Conservation (phyloP, 2,113 vertebrate species). For the Hemiscyllium ocellatum region DNA sequence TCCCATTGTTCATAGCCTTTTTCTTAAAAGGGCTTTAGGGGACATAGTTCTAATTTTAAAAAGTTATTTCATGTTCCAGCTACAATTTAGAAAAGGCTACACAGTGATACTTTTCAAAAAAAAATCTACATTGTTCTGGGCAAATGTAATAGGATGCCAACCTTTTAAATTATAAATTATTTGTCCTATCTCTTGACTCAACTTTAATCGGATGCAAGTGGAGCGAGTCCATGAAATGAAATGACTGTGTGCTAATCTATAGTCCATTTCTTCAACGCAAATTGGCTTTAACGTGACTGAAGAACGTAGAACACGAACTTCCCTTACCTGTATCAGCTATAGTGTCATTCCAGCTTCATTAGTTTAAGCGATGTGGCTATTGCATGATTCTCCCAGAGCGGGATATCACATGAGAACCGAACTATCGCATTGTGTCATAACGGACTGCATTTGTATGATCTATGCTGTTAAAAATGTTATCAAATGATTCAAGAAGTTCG, state of each 20-base stretch:
- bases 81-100: not conserved
- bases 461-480: not conserved
- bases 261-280: too few species aligned
- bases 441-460: too few species aligned
- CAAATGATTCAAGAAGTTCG: not conserved
- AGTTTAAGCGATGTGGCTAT: too few species aligned
- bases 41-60: not conserved
- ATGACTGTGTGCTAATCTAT: not conserved
- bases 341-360: too few species aligned
- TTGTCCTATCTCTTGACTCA: not conserved
- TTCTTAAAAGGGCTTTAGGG: not conserved
- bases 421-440: too few species aligned
- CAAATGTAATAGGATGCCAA: not conserved
- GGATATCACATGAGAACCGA: too few species aligned
- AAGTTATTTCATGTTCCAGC: not conserved
- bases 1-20: not conserved
- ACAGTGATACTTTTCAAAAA: not conserved
- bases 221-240: not conserved
- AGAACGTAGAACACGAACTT: too few species aligned
- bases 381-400: too few species aligned
- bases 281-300: too few species aligned
- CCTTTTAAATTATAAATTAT: not conserved
- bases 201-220: not conserved
- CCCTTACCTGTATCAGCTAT: too few species aligned
- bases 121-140: not conserved